Evolutionary conservation across 2,888 invertebrate genomes (phyloP).

Genomic region (Leptopilina syphax): DNA sequence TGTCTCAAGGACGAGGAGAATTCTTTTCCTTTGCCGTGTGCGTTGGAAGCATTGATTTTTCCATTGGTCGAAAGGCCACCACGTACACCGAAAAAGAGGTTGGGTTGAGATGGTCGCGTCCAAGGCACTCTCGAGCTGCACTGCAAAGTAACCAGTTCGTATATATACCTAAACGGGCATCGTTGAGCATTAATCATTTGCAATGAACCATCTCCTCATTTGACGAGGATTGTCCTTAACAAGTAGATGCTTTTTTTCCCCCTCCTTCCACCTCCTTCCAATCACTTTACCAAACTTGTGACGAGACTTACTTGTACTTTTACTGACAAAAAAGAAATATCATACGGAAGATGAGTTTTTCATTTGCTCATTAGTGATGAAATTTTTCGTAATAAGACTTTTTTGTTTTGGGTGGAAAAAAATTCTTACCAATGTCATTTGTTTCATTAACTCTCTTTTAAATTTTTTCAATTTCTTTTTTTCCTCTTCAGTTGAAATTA

Average conservation of each 20-base stretch:
- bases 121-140: slow-evolving; percentile 51
- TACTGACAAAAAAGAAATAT: background rate
- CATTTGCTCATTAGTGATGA: background rate
- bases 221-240: slow-evolving; percentile 48
- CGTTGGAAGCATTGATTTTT: slow-evolving; percentile 49
- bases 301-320: background rate
- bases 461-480: too few species aligned
- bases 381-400: background rate
- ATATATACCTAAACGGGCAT: slow-evolving; percentile 44
- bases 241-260: slow-evolving; percentile 38
- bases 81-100: slow-evolving; percentile 47
- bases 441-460: too few species aligned
- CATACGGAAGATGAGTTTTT: slow-evolving; percentile 14
- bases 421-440: background rate
- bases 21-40: slow-evolving; percentile 46
- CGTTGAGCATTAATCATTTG: slow-evolving; percentile 67
- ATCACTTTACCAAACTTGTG: background rate
- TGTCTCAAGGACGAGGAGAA: slow-evolving; percentile 52
- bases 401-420: background rate
- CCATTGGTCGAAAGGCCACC: slow-evolving; percentile 50
- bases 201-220: slow-evolving; percentile 57
- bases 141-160: slow-evolving; percentile 38
- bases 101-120: slow-evolving; percentile 29
- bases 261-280: background rate
- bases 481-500: too few species aligned